phyloP scores from a whole-genome alignment of 1,140 invertebrate genomes.

The Drosophila repleta region DNA sequence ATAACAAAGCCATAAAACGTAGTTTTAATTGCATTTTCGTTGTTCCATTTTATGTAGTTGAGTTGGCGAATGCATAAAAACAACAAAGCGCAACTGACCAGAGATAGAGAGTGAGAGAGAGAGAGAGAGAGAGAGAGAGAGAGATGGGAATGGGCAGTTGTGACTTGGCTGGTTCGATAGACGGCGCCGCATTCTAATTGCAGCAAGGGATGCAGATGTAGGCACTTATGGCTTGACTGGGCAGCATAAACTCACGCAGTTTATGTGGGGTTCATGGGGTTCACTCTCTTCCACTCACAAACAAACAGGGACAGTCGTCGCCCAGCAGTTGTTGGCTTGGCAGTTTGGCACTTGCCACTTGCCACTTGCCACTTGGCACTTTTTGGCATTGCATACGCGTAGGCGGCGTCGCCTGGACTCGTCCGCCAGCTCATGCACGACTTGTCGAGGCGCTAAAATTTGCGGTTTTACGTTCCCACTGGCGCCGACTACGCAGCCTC shows the following conservation, averaged over 20 bases:
- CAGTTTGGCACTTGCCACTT: conserved; percentile 44
- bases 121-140: not conserved
- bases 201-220: conserved; percentile 46
- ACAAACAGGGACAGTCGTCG: conserved; percentile 2
- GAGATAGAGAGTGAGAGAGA: conserved; percentile 7
- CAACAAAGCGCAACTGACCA: conserved; percentile 72
- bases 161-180: conserved; percentile 59
- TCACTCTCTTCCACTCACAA: conserved; percentile 44
- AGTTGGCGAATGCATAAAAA: conserved; percentile 71
- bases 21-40: conserved; percentile 83
- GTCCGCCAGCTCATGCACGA: conserved; percentile 64
- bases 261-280: conserved; percentile 74
- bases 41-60: conserved; percentile 82
- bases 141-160: not conserved
- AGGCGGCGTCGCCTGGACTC: conserved; percentile 67
- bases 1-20: conserved; percentile 83
- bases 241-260: conserved; percentile 77
- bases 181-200: conserved; percentile 77
- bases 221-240: conserved; percentile 75
- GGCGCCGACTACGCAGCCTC: conserved; percentile 39
- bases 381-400: conserved; percentile 77
- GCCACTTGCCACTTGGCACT: conserved; percentile 40
- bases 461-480: conserved; percentile 75
- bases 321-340: conserved; percentile 61
- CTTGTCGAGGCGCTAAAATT: conserved; percentile 76